These are phyloP conservation scores for Rhizomys pruinosus DNA, from an alignment of 2,113 vertebrate genomes.

Conservation along the genomic window DNA sequence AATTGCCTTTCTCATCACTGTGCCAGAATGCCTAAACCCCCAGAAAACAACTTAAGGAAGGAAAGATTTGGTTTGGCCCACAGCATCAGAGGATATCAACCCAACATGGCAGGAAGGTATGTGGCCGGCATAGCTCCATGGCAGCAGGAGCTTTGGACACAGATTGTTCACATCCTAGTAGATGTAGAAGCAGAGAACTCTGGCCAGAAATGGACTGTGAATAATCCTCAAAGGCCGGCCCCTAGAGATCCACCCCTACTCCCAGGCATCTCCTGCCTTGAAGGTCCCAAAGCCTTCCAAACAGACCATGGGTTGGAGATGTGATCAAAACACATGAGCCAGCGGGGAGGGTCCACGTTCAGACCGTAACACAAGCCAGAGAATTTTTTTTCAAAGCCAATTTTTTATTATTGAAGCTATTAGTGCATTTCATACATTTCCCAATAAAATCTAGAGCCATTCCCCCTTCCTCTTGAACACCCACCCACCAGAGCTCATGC, in stretches of 20 bases:
- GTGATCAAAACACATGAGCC: background rate
- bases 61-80: background rate
- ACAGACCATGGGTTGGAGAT: background rate
- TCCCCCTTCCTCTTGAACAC: too few relatives aligned
- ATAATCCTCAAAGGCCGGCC: background rate
- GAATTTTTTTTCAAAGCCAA: too few relatives aligned
- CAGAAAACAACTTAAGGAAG: background rate
- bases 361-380: background rate
- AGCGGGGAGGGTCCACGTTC: too few relatives aligned
- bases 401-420: too few relatives aligned
- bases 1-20: background rate
- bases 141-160: background rate
- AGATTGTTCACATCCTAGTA: background rate
- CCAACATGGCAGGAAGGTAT: background rate
- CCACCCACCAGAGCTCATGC: too few relatives aligned
- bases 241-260: background rate
- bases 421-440: too few relatives aligned
- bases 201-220: background rate
- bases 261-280: background rate
- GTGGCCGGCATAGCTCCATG: background rate
- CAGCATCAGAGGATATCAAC: background rate
- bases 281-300: background rate
- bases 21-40: background rate
- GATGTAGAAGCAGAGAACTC: background rate
- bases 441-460: too few relatives aligned